Conservation (phyloP, 2,113 vertebrate species). For the Cnemophilus loriae region DNA sequence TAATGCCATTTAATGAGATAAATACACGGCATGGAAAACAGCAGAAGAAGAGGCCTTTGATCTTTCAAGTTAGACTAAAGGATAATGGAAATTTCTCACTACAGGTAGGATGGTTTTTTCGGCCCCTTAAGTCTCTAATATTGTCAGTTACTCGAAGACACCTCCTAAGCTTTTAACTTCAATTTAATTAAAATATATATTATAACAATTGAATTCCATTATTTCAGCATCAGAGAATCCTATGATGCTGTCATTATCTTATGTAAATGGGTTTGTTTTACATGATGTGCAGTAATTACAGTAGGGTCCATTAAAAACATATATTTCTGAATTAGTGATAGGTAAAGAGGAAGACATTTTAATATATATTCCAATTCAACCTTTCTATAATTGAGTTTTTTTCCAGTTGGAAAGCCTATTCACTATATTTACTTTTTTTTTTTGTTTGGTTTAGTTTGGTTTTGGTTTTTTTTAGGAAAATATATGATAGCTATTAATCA, state of each 20-base stretch:
- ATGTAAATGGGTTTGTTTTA: conserved; percentile 48
- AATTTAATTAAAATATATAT: conserved; percentile 41
- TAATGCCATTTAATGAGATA: conserved; percentile 1
- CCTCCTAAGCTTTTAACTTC: conserved; percentile 44
- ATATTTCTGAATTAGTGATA: neutral
- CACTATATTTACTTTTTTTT: neutral
- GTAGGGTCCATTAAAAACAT: neutral
- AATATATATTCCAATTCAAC: neutral
- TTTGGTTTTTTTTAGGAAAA: neutral
- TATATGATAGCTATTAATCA: neutral
- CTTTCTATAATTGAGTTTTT: neutral
- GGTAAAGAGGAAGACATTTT: neutral
- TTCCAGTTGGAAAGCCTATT: neutral
- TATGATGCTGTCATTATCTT: conserved; percentile 1
- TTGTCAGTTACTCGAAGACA: conserved; percentile 18
- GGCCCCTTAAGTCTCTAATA: conserved; percentile 4
- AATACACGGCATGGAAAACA: neutral
- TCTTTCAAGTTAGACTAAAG: conserved; percentile 41
- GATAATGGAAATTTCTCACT: conserved; percentile 23
- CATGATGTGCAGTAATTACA: neutral
- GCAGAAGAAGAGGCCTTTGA: neutral
- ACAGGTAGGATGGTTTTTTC: neutral
- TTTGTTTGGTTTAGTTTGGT: neutral
- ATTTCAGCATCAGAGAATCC: conserved; percentile 13
- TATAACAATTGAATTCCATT: neutral